These are phyloP conservation scores for Hydropsyche betteni DNA, from an alignment of 2,888 invertebrate species.

Conservation along the genomic window DNA sequence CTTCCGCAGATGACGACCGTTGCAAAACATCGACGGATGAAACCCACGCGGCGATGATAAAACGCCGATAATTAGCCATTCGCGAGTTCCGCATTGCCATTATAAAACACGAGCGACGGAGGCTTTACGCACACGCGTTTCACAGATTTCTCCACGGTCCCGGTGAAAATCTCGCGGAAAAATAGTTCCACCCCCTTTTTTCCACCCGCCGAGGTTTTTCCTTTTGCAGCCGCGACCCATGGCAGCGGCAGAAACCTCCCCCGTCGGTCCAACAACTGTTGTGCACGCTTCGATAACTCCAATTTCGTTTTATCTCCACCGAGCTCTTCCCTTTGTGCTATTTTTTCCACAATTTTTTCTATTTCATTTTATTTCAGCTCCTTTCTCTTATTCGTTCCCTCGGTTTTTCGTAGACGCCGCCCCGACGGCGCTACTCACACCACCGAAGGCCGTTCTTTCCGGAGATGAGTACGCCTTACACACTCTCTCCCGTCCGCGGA, in stretches of 20 bases:
- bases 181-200: constrained; percentile 12
- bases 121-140: background rate
- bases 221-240: constrained; percentile 3
- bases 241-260: constrained; percentile 32
- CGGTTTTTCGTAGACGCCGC: constrained; percentile 55
- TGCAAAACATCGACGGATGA: too few species aligned
- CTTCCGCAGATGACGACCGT: too few species aligned
- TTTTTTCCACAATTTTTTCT: constrained; percentile 64
- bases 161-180: constrained; percentile 36
- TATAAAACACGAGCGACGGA: background rate
- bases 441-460: background rate
- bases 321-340: constrained; percentile 63
- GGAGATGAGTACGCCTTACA: constrained; percentile 33
- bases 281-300: constrained; percentile 66
- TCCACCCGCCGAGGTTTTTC: background rate
- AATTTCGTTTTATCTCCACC: constrained; percentile 67
- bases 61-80: too few species aligned
- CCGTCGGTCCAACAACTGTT: constrained; percentile 54
- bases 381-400: constrained; percentile 54
- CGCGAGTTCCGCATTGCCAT: too few species aligned
- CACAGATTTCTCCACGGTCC: background rate
- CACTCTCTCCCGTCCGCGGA: constrained; percentile 37
- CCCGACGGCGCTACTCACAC: constrained; percentile 20
- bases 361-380: constrained; percentile 56
- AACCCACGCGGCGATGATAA: too few species aligned